These are phyloP conservation scores for Leguminivora glycinivorella DNA, from an alignment of 1,140 invertebrate genomes.

Conservation along the genomic window DNA sequence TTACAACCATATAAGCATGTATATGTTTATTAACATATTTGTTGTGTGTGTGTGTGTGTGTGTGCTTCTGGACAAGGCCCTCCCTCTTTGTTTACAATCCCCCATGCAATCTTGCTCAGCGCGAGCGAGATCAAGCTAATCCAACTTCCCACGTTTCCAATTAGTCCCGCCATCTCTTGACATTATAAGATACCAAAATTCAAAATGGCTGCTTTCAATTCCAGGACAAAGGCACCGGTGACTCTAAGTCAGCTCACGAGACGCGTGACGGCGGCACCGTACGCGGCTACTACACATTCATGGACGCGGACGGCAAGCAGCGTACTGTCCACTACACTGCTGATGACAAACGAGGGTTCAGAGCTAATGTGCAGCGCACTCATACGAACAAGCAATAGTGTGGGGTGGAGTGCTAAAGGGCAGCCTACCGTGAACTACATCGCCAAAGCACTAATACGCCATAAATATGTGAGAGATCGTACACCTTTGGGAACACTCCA, in stretches of 20 bases:
- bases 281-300: constrained; percentile 79
- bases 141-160: too few relatives aligned
- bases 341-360: constrained; percentile 73
- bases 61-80: too few relatives aligned
- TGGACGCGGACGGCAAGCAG: constrained; percentile 81
- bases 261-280: constrained; percentile 78
- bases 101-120: too few relatives aligned
- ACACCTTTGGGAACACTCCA: too few relatives aligned
- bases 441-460: too few relatives aligned
- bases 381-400: constrained; percentile 26
- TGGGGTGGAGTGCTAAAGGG: background rate
- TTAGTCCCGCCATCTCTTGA: background rate
- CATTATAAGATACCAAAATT: background rate
- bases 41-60: too few relatives aligned
- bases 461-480: too few relatives aligned
- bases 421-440: background rate
- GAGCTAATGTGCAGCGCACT: constrained; percentile 45
- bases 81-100: too few relatives aligned
- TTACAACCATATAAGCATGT: too few relatives aligned
- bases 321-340: constrained; percentile 81
- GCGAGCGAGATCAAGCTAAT: too few relatives aligned
- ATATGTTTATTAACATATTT: too few relatives aligned
- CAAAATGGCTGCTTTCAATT: constrained; percentile 33
- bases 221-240: constrained; percentile 65
- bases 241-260: constrained; percentile 79